Base-by-base conservation (phyloP, 2,113 vertebrate species). In the Melanotaenia duboulayi region DNA sequence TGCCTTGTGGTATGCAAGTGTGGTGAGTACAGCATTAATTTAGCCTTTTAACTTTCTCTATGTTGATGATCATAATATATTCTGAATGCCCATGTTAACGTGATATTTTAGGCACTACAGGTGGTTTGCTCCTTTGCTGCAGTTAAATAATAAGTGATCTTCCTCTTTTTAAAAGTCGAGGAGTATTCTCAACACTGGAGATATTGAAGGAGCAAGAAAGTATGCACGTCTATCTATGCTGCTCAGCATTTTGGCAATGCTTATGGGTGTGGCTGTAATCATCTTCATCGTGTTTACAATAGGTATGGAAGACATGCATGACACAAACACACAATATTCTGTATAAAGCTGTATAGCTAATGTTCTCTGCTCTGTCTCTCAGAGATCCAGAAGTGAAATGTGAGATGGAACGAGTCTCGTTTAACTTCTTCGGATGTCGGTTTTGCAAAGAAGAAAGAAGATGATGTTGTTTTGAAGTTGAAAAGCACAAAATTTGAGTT, bases 1-100 rank as follows among this genome's bases (percentile, higher is more conserved):
- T 11, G 97, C 91, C 6, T 83, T 99, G 85, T 96, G 98, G 93
- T 97, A 97, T 71, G 95, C 97, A 13, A 93, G 96, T 81, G 95
- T 97, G 96, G 97, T 99, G 86, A 97, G 97, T 93, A 13, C 35
- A 35, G 3, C 16, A 9, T 71, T 37, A 3, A 32, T 63, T 28
- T 57, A 19, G 6, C 20, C 3, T 23, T 42, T 69, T 64, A 20
- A 22, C 35, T 65, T 70, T n/a, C n/a, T 61, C 20, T 8, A 51
- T 42, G 17, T 1, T 63, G 9, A 62, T 19, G 54, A 1, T 10
- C 46, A 3, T 16, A 37, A 11, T 40, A 40, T 44, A 16, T 17
- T 44, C 42, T 44, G 42, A 44, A 44, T 4, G 14, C 42, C 9
- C 3, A 1, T 44, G 17, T 16, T 1, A 46, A 46, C 17, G 19